Conservation (phyloP, 2,113 vertebrate species). For the Phocoena sinus region DNA sequence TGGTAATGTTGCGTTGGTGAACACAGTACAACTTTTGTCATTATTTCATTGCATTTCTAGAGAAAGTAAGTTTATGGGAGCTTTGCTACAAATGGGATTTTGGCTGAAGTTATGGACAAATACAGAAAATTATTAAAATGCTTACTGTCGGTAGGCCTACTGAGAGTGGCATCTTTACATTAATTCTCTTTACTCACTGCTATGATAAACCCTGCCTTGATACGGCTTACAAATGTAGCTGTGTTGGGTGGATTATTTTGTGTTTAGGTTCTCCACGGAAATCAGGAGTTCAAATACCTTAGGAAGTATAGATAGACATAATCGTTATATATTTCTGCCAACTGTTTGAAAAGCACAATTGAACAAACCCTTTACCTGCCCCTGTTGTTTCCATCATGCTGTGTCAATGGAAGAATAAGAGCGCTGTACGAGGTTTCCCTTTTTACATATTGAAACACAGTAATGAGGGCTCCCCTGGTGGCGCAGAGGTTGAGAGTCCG, state of each 20-base stretch:
- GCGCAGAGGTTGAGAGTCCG: too few relatives aligned
- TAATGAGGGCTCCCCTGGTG: neutral
- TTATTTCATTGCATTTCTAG: neutral
- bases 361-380: neutral
- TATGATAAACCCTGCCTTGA: neutral
- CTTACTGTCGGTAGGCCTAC: constrained; percentile 8
- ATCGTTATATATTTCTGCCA: neutral
- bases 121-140: constrained; percentile 51
- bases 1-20: neutral
- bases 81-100: neutral
- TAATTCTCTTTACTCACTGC: neutral
- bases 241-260: neutral
- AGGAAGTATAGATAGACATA: neutral
- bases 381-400: neutral
- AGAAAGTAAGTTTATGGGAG: neutral
- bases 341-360: neutral
- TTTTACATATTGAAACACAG: neutral
- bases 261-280: constrained; percentile 24
- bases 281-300: neutral
- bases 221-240: constrained; percentile 41
- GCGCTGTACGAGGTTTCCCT: neutral
- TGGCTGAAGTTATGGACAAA: constrained; percentile 26
- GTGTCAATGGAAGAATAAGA: neutral
- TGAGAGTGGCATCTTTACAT: neutral
- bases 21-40: neutral